Percentiles rank a stretch among this genome's conserved stretches.
These are phyloP conservation scores for Epirrita christyi DNA, from an alignment of 2,888 invertebrate genomes.

Conservation along the genomic window DNA sequence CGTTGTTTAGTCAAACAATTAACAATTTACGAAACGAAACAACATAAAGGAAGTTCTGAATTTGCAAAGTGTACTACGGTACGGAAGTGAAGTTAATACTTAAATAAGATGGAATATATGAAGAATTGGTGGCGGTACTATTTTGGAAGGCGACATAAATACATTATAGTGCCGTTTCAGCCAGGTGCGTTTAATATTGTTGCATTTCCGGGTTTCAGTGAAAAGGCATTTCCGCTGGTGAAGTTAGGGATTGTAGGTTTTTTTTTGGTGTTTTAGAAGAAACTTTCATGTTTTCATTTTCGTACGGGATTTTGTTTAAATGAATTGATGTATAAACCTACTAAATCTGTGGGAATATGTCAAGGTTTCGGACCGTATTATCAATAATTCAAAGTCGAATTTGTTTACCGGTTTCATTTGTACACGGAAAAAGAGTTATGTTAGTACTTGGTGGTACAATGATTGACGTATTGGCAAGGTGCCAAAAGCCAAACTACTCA, in stretches of 20 bases:
- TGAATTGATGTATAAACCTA: no score
- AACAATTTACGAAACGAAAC: conserved; percentile 50
- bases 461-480: conserved; percentile 51
- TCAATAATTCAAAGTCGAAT: neutral
- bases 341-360: neutral
- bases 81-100: conserved; percentile 18
- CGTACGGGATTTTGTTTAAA: neutral
- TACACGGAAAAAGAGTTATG: neutral
- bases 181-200: conserved; percentile 63
- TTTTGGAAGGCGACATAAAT: conserved; percentile 67
- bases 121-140: conserved; percentile 70
- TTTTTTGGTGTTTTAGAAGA: neutral
- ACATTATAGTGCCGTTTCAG: conserved; percentile 72
- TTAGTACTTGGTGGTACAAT: neutral
- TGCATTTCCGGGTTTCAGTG: neutral
- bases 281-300: conserved; percentile 1
- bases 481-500: conserved; percentile 55
- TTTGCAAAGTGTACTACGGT: conserved; percentile 35
- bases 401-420: conserved; percentile 4
- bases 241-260: neutral
- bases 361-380: neutral
- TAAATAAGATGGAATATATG: conserved; percentile 63
- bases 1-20: conserved; percentile 70
- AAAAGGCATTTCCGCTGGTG: neutral
- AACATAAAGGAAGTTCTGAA: conserved; percentile 30